Evolutionary conservation across 2,888 invertebrate species (phyloP).

Genomic region (Caenorhabditis sp.): DNA sequence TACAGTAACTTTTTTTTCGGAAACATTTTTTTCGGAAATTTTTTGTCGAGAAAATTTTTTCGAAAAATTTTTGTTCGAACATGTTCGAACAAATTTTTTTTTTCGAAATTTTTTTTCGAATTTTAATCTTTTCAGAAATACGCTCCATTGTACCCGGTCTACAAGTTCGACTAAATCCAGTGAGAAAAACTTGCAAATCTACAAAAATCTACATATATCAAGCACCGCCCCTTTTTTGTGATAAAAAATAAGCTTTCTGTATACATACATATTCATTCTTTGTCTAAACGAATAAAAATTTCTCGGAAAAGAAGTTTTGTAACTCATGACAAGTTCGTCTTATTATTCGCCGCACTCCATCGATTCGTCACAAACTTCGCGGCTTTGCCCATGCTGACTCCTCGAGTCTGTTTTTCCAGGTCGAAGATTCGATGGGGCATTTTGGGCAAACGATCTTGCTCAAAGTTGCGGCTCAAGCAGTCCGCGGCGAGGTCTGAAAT

Average conservation of each 20-base stretch:
- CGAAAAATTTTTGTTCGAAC: no score
- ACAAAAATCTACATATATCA: background rate
- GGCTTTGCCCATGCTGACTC: slow-evolving; percentile 39
- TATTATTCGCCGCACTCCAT: slow-evolving; percentile 66
- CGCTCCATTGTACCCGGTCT: slow-evolving; percentile 56
- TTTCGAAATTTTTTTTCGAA: no score
- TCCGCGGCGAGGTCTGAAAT: slow-evolving; percentile 50
- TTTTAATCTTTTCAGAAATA: slow-evolving; percentile 31
- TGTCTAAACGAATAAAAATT: no score
- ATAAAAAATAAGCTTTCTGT: background rate
- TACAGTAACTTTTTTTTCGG: no score
- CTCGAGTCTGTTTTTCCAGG: slow-evolving; percentile 58
- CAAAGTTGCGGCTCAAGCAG: slow-evolving; percentile 54
- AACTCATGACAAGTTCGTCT: slow-evolving; percentile 57
- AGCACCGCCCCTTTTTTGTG: slow-evolving; percentile 1
- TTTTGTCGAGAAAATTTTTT: no score
- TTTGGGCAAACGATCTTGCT: slow-evolving; percentile 62
- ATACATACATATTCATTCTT: background rate
- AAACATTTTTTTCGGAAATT: no score
- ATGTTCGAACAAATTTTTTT: no score
- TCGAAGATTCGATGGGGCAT: slow-evolving; percentile 56
- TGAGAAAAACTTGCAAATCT: no score
- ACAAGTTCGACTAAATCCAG: slow-evolving; percentile 34
- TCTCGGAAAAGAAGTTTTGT: background rate
- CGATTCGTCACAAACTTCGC: slow-evolving; percentile 66